These are phyloP conservation scores for Atrina japonica DNA, from an alignment of 2,888 invertebrate genomes.

Conservation along the genomic window DNA sequence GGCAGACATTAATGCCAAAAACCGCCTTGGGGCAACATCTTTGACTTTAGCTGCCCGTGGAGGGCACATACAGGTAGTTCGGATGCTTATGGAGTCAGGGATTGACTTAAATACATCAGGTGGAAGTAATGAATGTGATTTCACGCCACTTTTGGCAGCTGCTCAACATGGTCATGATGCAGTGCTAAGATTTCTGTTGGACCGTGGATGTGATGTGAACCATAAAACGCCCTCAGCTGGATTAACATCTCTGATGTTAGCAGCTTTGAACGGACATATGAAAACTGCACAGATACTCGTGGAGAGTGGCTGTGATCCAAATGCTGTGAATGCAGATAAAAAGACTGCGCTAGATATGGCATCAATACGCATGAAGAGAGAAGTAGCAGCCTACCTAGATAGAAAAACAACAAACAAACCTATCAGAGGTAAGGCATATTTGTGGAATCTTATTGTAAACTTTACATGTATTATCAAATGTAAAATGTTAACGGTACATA, in stretches of 20 bases:
- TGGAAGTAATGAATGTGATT: constrained; percentile 70
- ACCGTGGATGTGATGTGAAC: constrained; percentile 78
- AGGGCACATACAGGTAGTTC: constrained; percentile 77
- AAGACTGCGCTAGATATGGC: constrained; percentile 80
- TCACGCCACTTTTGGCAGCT: constrained; percentile 78
- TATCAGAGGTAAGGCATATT: constrained; percentile 64
- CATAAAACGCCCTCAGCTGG: constrained; percentile 77
- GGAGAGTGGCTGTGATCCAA: constrained; percentile 79
- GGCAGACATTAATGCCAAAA: constrained; percentile 77
- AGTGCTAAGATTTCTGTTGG: constrained; percentile 77
- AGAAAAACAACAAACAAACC: constrained; percentile 79
- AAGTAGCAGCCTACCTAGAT: constrained; percentile 78
- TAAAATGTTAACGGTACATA: too few relatives aligned
- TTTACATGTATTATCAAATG: too few relatives aligned
- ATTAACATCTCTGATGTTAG: constrained; percentile 80
- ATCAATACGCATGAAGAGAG: constrained; percentile 68
- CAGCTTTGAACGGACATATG: constrained; percentile 80
- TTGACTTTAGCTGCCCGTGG: constrained; percentile 79
- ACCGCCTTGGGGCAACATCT: constrained; percentile 77
- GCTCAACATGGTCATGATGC: constrained; percentile 79
- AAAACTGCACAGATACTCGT: constrained; percentile 80
- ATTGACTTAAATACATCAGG: constrained; percentile 71
- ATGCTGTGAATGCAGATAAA: constrained; percentile 76
- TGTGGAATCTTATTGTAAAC: too few relatives aligned
- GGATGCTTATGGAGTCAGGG: constrained; percentile 76